phyloP scores from a whole-genome alignment of 1,140 invertebrate genomes.

The Colletes gigas region DNA sequence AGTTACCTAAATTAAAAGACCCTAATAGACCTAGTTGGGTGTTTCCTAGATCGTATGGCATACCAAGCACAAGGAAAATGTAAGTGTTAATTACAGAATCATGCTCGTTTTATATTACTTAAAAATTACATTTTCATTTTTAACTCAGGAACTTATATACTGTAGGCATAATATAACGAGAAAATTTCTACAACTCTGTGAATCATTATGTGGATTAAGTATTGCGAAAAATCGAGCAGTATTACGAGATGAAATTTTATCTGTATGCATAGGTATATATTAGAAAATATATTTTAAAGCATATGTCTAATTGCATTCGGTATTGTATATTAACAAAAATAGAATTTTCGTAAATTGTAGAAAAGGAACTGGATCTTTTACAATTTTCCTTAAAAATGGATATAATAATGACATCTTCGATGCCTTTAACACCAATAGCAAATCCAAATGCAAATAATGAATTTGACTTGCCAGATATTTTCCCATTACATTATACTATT shows the following conservation, averaged over 20 bases:
- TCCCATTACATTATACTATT: slow-evolving; percentile 86
- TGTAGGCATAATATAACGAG: slow-evolving; percentile 85
- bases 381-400: slow-evolving; percentile 85
- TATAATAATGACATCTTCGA: slow-evolving; percentile 84
- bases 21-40: slow-evolving; percentile 85
- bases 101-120: slow-evolving; percentile 27
- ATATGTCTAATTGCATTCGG: slow-evolving; percentile 15
- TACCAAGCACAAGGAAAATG: slow-evolving; percentile 86
- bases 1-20: slow-evolving; percentile 88
- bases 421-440: slow-evolving; percentile 83
- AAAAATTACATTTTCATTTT: slow-evolving; percentile 28
- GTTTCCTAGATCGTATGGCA: slow-evolving; percentile 87
- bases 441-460: slow-evolving; percentile 69
- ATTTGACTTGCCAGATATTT: slow-evolving; percentile 85
- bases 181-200: slow-evolving; percentile 87
- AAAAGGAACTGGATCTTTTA: slow-evolving; percentile 84
- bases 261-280: slow-evolving; percentile 69
- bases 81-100: slow-evolving; percentile 78
- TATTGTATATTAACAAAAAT: slow-evolving; percentile 10
- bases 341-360: slow-evolving; percentile 60
- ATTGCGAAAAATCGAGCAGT: slow-evolving; percentile 81
- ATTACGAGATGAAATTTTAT: slow-evolving; percentile 82
- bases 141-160: slow-evolving; percentile 37
- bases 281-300: slow-evolving; percentile 25
- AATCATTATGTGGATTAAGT: slow-evolving; percentile 82